Evolutionary conservation across 2,797 vertebrate species (phyloP), one percentile per base, ranked within the genome.

Genomic region (Pantherophis alleghaniensis): DNA sequence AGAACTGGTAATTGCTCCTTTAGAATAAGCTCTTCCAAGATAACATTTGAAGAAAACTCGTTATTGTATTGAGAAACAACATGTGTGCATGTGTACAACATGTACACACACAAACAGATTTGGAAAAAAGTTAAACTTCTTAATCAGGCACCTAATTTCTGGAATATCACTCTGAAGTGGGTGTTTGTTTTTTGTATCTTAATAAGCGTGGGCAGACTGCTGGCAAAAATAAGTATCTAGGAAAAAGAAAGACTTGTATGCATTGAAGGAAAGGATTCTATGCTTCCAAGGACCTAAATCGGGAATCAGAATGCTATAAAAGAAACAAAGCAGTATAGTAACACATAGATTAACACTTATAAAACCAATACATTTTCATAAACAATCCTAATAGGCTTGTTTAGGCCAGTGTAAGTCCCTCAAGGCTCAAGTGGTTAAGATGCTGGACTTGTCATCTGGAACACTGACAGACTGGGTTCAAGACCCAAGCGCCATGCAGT

Each of bases 21-120:
- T 42, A 13, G 32, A 57, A 6, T 28, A 79, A 56, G 9, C 56
- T 37, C 69, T 94, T 74, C 61, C 89, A 95, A 95, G 90, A 60
- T 0, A 22, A 2, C 61, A 24, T 95, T 96, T 94, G 86, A 42
- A 93, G 86, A 91, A n/a, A 53, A 53, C 51, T 53, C 7, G 1
- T 53, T 53, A 53, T 53, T 53, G 9, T 53, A 53, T 53, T 53
- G 51, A 53, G 51, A 53, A 53, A 53, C 51, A 53, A 53, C 51
- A 53, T 53, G 51, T 53, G 51, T 53, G 51, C 9, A 9, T 53
- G 51, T 53, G 51, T 53, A 53, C 51, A 53, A 66, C 5, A 69
- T n/a, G 14, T 69, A n/a, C 66, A 69, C n/a, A 7, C 66, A 18
- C 5, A 69, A 66, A n/a, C 66, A 74, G 14, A 37, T 37, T 74